Percentiles rank a stretch among this genome's conserved stretches.
phyloP scores from a whole-genome alignment of 1,140 invertebrate species.

The Phocides pigmalion region DNA sequence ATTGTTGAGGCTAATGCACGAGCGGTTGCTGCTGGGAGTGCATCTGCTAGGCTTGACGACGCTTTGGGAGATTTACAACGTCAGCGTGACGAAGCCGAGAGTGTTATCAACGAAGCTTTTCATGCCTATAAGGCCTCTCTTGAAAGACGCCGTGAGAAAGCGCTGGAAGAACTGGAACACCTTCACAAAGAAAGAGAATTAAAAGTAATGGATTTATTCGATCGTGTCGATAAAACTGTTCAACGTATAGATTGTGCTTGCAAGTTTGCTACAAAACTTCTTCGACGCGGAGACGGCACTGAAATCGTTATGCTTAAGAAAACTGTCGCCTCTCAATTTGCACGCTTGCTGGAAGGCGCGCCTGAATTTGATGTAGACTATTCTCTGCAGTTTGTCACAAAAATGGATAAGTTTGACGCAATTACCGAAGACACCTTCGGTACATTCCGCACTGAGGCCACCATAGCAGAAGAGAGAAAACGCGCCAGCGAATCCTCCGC shows the following conservation, averaged over 20 bases:
- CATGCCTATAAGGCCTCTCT: constrained; percentile 92
- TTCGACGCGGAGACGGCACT: constrained; percentile 92
- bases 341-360: constrained; percentile 90
- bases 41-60: constrained; percentile 88
- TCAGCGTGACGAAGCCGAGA: constrained; percentile 93
- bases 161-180: constrained; percentile 90
- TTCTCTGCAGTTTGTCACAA: constrained; percentile 92
- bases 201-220: constrained; percentile 93
- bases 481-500: constrained; percentile 87
- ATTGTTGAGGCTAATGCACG: constrained; percentile 89
- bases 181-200: constrained; percentile 93
- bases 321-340: constrained; percentile 89
- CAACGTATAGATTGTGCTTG: constrained; percentile 93
- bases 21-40: constrained; percentile 90
- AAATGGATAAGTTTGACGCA: constrained; percentile 91
- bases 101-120: constrained; percentile 93
- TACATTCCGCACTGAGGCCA: constrained; percentile 87
- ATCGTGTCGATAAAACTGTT: constrained; percentile 90
- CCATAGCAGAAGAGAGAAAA: constrained; percentile 80
- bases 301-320: constrained; percentile 93
- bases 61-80: constrained; percentile 93
- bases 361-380: constrained; percentile 91
- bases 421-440: constrained; percentile 89
- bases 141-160: constrained; percentile 90
- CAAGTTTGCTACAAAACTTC: constrained; percentile 90